A percentile compares a stretch with the other conserved stretches of the same genome.
phyloP scores from a whole-genome alignment of 2,113 vertebrate genomes.

The Pungitius pungitius region DNA sequence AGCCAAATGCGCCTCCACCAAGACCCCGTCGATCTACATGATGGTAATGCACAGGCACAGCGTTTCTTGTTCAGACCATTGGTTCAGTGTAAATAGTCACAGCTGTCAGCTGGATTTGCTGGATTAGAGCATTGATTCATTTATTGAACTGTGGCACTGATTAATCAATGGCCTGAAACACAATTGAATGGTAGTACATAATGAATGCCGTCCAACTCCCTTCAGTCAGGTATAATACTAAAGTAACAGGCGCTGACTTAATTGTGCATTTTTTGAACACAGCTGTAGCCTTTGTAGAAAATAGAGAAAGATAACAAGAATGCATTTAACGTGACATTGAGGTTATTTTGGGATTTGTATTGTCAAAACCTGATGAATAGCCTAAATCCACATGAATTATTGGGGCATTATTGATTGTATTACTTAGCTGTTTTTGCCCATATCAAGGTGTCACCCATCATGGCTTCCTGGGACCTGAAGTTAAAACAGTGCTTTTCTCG shows the following conservation, averaged over 20 bases:
- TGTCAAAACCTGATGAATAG: background rate
- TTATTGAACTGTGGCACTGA: background rate
- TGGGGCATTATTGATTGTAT: background rate
- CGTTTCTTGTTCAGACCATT: background rate
- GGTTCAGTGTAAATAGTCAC: background rate
- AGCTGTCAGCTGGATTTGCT: background rate
- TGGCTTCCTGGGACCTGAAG: background rate
- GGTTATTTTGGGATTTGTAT: background rate
- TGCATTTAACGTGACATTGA: background rate
- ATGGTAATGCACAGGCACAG: background rate
- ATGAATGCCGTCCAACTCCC: background rate
- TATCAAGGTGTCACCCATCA: background rate
- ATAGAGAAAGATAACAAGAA: background rate
- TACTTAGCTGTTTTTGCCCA: background rate
- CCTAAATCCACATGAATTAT: background rate
- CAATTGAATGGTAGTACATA: background rate
- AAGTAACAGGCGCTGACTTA: background rate
- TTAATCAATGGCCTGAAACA: background rate
- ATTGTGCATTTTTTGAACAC: background rate
- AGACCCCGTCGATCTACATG: background rate
- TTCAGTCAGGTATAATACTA: background rate
- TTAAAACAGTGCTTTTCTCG: background rate
- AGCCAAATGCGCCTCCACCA: background rate
- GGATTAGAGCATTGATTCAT: constrained; percentile 5
- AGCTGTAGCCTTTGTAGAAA: background rate